Evolutionary conservation across 2,797 vertebrate species (phyloP).

Genomic region (Melopsittacus undulatus): DNA sequence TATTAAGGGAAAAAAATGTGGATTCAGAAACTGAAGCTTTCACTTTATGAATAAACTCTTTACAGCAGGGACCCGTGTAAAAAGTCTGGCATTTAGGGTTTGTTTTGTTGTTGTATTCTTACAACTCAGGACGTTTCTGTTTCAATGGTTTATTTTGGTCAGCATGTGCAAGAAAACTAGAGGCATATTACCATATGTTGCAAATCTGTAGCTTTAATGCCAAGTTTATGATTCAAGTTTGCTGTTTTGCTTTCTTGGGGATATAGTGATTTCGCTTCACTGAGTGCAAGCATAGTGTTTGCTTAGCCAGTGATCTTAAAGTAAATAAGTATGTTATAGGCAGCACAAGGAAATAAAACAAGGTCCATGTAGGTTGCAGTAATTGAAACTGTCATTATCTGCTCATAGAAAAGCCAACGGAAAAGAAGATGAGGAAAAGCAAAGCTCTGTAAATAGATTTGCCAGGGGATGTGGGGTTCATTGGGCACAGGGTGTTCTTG

Average conservation of each 20-base stretch:
- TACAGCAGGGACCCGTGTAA: neutral
- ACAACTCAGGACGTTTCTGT: neutral
- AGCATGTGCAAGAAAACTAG: conserved; percentile 1
- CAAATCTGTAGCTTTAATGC: conserved; percentile 7
- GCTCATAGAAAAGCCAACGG: neutral
- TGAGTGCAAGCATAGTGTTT: neutral
- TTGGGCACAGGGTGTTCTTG: neutral
- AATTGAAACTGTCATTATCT: conserved; percentile 22
- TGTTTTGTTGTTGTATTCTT: neutral
- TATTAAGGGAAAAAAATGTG: neutral
- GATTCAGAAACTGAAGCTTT: neutral
- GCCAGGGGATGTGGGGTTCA: neutral
- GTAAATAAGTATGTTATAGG: neutral
- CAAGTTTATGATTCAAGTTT: conserved; percentile 16
- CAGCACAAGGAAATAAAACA: neutral
- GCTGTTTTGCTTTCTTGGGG: conserved; percentile 24
- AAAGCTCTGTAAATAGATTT: neutral
- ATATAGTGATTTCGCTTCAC: conserved; percentile 3
- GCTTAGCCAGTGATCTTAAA: conserved; percentile 1
- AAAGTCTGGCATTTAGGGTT: neutral
- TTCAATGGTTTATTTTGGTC: conserved; percentile 45
- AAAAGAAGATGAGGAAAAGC: neutral
- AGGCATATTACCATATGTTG: conserved; percentile 9
- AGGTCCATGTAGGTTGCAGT: neutral
- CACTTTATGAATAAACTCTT: neutral